Base-by-base conservation (phyloP, 2,797 vertebrate genomes). In the Parambassis ranga region DNA sequence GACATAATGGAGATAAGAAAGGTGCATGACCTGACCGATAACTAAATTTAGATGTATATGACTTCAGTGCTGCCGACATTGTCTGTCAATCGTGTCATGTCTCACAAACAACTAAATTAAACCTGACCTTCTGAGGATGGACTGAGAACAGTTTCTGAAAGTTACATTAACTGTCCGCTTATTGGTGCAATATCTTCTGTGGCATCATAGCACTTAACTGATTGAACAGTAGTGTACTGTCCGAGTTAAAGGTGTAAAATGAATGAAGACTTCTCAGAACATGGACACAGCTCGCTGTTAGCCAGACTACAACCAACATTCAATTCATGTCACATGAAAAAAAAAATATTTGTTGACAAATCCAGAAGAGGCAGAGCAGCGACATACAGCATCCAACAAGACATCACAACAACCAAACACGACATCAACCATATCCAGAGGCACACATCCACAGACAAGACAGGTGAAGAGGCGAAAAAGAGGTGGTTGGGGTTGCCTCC, bases 341-440 rank as follows among this genome's bases (percentile, higher is more conserved):
- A 50, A n/a, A n/a, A n/a, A n/a, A n/a, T n/a, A n/a, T 7, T 57
- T 52, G 78, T 68, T 20, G 28, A 78, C 72, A 84, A 77, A 76
- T 79, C 75, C 69, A 86, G 61, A 88, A 79, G 49, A 83, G 65
- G 83, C 83, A 49, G 70, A 76, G 82, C 37, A 83, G 68, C 85
- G 72, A 71, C 88, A 90, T 68, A 77, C 77, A 82, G 84, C 91
- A 90, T 87, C 79, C 87, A 75, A 73, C 89, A 81, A 83, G 82
- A 91, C 78, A 89, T 60, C 87, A 93, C 89, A 90, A 90, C 47
- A 71, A 91, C 61, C 78, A 91, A 91, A 89, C 68, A 88, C 92
- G 68, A 90, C 86, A 90, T 65, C 77, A 85, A 89, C 59, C 87
- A 86, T n/a, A 82, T 84, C 75, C 59, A 84, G 56, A 84, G 49